These are phyloP conservation scores for Labeo catla DNA, from an alignment of 2,113 vertebrate genomes.

Conservation along the genomic window DNA sequence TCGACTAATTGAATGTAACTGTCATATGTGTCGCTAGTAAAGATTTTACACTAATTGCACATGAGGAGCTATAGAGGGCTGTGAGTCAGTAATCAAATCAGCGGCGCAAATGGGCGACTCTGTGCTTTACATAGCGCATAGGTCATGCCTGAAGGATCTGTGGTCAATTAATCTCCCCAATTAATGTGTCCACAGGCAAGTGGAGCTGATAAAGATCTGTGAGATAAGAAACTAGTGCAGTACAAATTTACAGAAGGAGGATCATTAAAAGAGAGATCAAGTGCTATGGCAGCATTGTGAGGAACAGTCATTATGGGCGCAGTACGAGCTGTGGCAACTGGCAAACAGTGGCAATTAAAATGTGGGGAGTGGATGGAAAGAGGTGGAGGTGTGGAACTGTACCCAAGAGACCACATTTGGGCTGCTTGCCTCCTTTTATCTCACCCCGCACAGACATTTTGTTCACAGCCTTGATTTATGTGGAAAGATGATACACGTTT, in stretches of 20 bases:
- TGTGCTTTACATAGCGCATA: slow-evolving; percentile 9
- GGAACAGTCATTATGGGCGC: slow-evolving; percentile 29
- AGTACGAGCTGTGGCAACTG: slow-evolving; percentile 27
- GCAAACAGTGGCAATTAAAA: slow-evolving; percentile 42
- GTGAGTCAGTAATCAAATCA: slow-evolving; percentile 3
- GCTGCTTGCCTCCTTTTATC: not conserved
- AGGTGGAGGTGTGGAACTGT: slow-evolving; percentile 38
- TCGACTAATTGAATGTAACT: not conserved
- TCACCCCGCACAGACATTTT: not conserved
- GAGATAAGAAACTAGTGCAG: slow-evolving; percentile 25
- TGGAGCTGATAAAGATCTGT: not conserved
- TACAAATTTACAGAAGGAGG: slow-evolving; percentile 33
- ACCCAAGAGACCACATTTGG: slow-evolving; percentile 48
- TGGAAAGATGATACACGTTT: slow-evolving; percentile 28
- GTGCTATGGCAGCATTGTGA: slow-evolving; percentile 3
- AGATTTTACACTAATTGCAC: slow-evolving; percentile 29
- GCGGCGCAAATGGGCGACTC: not conserved
- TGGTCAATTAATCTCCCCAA: slow-evolving; percentile 36
- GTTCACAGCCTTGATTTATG: slow-evolving; percentile 33
- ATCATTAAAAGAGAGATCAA: slow-evolving; percentile 38
- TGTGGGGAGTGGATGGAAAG: not conserved
- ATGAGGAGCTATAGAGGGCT: not conserved
- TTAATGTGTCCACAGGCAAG: slow-evolving; percentile 32
- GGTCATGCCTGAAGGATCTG: slow-evolving; percentile 1
- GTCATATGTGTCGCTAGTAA: not conserved